Conservation (phyloP, 2,888 invertebrate species). For the Syrphus vitripennis region DNA sequence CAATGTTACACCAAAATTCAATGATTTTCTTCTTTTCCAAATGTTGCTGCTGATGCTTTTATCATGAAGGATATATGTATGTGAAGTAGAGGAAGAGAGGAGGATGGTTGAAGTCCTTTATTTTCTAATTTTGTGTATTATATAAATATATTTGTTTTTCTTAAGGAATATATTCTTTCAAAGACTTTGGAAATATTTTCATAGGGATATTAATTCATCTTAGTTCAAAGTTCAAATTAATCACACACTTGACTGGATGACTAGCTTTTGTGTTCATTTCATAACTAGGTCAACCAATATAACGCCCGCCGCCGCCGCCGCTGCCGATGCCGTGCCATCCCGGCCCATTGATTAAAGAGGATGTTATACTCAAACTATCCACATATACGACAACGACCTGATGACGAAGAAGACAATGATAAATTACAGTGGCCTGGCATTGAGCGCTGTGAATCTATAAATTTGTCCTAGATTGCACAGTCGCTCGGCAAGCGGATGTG, state of each 20-base stretch:
- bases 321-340: background rate
- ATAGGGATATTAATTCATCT: conserved; percentile 60
- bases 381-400: background rate
- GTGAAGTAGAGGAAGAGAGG: background rate
- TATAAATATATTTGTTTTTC: background rate
- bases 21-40: background rate
- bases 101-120: background rate
- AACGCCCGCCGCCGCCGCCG: background rate
- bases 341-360: conserved; percentile 20
- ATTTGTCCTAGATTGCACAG: conserved; percentile 65
- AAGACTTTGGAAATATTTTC: background rate
- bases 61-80: background rate
- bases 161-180: background rate
- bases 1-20: conserved; percentile 28
- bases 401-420: conserved; percentile 57
- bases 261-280: conserved; percentile 57
- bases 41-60: background rate
- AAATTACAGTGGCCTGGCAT: conserved; percentile 53
- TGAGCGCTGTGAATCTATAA: conserved; percentile 63
- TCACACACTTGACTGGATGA: conserved; percentile 65
- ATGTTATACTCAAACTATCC: conserved; percentile 49
- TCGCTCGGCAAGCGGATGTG: conserved; percentile 45
- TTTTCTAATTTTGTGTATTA: background rate
- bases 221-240: conserved; percentile 57
- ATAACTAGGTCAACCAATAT: conserved; percentile 60